Percentiles rank a stretch among this genome's conserved stretches.
phyloP scores from a whole-genome alignment of 2,888 invertebrate species.

The Cancer borealis region DNA sequence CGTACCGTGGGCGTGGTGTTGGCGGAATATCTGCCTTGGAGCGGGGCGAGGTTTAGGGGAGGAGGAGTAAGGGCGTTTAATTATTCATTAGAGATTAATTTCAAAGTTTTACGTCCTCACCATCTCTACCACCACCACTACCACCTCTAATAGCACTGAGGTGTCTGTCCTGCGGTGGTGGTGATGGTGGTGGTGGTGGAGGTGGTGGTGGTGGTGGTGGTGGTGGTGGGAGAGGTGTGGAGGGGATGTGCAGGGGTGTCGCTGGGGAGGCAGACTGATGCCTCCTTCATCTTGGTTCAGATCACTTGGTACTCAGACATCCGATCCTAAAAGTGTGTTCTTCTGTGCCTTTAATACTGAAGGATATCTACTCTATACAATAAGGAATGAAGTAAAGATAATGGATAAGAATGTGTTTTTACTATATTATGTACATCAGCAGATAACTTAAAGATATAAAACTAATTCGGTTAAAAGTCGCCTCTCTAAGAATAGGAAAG shows the following conservation, averaged over 20 bases:
- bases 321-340: background rate
- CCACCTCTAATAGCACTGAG: background rate
- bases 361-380: too few relatives aligned
- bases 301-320: background rate
- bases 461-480: too few relatives aligned
- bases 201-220: background rate
- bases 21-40: background rate
- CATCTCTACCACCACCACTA: background rate
- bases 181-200: background rate
- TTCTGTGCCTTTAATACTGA: background rate
- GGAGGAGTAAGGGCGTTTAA: background rate
- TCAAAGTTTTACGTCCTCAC: background rate
- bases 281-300: background rate
- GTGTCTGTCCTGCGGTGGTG: background rate
- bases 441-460: too few relatives aligned
- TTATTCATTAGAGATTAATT: conserved; percentile 33
- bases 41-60: background rate
- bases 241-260: too few relatives aligned
- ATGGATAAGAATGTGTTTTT: too few relatives aligned
- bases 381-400: too few relatives aligned
- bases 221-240: too few relatives aligned
- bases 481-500: too few relatives aligned
- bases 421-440: too few relatives aligned
- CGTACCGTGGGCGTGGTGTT: background rate
- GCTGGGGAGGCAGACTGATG: too few relatives aligned